phyloP scores from a whole-genome alignment of 2,113 vertebrate species.

The Myiozetetes cayanensis region DNA sequence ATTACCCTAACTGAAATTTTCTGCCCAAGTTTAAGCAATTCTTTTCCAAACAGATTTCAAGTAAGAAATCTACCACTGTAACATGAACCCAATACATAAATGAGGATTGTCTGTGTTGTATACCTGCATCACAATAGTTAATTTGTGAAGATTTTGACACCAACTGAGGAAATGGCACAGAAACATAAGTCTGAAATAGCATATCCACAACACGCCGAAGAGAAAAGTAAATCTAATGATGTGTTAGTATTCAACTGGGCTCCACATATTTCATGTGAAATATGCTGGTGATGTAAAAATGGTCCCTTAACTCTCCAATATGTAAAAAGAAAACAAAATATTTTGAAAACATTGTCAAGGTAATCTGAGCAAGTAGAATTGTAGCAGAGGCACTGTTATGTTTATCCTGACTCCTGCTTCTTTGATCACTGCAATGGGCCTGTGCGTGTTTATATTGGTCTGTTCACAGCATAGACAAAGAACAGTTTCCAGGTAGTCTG shows the following conservation, averaged over 20 bases:
- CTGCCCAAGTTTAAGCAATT: not conserved
- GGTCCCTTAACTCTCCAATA: not conserved
- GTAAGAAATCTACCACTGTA: not conserved
- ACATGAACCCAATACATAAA: not conserved
- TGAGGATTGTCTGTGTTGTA: not conserved
- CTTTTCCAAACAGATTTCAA: not conserved
- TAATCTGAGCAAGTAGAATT: not conserved
- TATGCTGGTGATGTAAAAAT: not conserved
- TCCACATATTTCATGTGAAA: not conserved
- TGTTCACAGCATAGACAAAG: not conserved
- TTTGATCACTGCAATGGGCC: not conserved
- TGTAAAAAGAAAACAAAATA: not conserved
- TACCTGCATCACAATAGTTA: not conserved
- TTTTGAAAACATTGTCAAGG: not conserved
- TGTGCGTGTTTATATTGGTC: not conserved
- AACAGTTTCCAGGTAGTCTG: not conserved
- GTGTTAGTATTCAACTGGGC: not conserved
- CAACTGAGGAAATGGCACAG: not conserved
- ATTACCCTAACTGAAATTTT: not conserved
- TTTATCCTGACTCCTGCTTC: not conserved
- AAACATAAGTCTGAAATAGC: not conserved
- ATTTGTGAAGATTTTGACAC: not conserved
- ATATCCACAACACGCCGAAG: not conserved
- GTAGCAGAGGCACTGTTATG: not conserved
- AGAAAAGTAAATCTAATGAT: not conserved